Evolutionary conservation across 2,113 vertebrate species (phyloP).

Genomic region (Archilochus colubris): DNA sequence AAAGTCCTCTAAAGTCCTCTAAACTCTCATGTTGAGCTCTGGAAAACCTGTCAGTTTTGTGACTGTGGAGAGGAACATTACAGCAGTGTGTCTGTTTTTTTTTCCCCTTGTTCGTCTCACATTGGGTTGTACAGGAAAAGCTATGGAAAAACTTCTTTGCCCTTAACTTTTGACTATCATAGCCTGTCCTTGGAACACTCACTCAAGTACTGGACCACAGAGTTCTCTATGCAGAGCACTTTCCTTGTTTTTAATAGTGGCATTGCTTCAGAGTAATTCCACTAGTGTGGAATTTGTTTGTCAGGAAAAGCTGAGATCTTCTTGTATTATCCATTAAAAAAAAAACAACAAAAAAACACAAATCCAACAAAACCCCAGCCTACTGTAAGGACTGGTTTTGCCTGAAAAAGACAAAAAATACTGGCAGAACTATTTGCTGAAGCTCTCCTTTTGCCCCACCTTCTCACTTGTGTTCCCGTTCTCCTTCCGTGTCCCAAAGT

Average conservation of each 20-base stretch:
- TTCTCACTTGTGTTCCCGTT: background rate
- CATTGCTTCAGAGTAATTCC: background rate
- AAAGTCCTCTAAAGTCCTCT: background rate
- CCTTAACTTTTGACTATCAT: background rate
- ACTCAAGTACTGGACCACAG: background rate
- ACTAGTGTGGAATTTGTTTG: background rate
- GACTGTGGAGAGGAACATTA: background rate
- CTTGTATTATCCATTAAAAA: background rate
- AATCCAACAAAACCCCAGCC: background rate
- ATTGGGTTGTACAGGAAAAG: background rate
- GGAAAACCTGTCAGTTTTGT: background rate
- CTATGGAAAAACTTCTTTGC: background rate
- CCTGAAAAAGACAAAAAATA: background rate
- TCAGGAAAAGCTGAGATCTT: background rate
- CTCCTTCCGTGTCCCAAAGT: background rate
- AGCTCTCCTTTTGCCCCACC: background rate
- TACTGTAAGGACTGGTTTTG: background rate
- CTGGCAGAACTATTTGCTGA: background rate
- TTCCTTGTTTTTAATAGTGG: background rate
- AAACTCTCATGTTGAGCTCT: background rate
- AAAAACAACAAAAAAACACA: background rate
- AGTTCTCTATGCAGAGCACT: background rate
- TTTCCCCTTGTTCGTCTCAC: fast-evolving
- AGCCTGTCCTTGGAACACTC: background rate
- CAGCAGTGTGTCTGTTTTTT: background rate